phyloP scores from a whole-genome alignment of 1,140 invertebrate genomes.

The Leptinotarsa lineolata region DNA sequence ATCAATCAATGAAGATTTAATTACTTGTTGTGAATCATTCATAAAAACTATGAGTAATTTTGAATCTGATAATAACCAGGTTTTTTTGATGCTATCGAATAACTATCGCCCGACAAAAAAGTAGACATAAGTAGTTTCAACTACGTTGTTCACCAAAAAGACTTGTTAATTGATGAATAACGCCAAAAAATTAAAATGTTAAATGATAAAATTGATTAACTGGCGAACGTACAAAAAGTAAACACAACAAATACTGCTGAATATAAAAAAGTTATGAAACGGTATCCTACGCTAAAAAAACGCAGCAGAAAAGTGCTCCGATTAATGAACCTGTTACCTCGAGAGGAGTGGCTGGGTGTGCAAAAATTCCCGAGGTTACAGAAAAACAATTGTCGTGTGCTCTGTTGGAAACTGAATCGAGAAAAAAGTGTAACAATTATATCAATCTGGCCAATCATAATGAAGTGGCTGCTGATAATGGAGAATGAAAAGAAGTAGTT shows the following conservation, averaged over 20 bases:
- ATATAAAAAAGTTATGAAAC: constrained; percentile 10
- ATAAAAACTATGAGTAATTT: constrained; percentile 14
- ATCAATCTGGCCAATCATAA: constrained; percentile 14
- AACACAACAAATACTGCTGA: constrained; percentile 15
- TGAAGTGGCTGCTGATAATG: constrained; percentile 6
- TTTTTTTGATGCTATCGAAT: constrained; percentile 9
- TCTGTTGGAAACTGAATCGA: too few species aligned
- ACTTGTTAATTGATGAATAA: constrained; percentile 5
- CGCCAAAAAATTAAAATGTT: constrained; percentile 10
- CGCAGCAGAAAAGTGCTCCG: neutral
- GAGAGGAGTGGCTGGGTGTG: constrained; percentile 9
- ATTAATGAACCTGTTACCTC: constrained; percentile 1
- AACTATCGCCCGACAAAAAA: constrained; percentile 12
- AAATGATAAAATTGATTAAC: constrained; percentile 17
- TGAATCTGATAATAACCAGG: constrained; percentile 8
- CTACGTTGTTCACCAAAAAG: constrained; percentile 8
- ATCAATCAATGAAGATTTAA: constrained; percentile 12
- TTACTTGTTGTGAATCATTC: constrained; percentile 10
- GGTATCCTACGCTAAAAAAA: constrained; percentile 15
- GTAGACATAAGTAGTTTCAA: constrained; percentile 5
- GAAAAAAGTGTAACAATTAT: constrained; percentile 8
- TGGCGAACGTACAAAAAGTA: constrained; percentile 15
- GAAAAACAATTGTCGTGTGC: constrained; percentile 4
- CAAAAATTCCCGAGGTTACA: constrained; percentile 15
- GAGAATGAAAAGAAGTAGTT: constrained; percentile 11